Conservation (phyloP, 1,140 invertebrate species). For the Drosophila ficusphila region DNA sequence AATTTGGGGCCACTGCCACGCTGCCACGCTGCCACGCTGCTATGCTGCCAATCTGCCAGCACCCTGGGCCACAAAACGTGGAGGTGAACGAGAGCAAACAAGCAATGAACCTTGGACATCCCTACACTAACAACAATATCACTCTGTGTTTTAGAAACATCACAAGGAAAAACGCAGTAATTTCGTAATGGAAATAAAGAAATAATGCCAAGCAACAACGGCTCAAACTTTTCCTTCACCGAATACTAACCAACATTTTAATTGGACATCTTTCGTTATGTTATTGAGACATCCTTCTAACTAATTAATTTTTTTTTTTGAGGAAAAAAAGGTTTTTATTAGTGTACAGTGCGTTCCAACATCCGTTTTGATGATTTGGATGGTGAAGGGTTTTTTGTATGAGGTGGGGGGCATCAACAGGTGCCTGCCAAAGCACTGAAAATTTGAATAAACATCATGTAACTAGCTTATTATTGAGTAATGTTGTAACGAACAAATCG, state of each 20-base stretch:
- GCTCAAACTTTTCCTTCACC: no score
- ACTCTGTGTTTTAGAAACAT: no score
- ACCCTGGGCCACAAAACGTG: slow-evolving; percentile 15
- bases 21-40: slow-evolving; percentile 7
- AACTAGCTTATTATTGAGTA: slow-evolving; percentile 31
- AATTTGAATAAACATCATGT: slow-evolving; percentile 26
- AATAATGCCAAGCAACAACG: no score
- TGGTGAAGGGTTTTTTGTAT: not conserved
- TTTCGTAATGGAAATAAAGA: no score
- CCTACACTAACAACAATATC: not conserved
- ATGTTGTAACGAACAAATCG: slow-evolving; percentile 5
- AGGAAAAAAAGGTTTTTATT: no score
- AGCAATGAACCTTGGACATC: slow-evolving; percentile 9
- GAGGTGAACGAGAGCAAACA: slow-evolving; percentile 42
- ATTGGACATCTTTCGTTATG: no score
- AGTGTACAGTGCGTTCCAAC: not conserved
- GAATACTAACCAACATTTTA: no score
- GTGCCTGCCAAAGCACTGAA: slow-evolving; percentile 21
- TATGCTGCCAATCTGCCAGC: slow-evolving; percentile 1
- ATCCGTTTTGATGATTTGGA: not conserved
- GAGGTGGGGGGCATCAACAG: slow-evolving; percentile 10
- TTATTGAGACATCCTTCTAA: no score
- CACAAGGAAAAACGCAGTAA: no score
- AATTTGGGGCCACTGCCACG: slow-evolving; percentile 30
- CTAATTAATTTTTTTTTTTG: not conserved